A percentile compares a stretch with the other conserved stretches of the same genome.
Conservation (phyloP, 2,113 vertebrate species). For the Pandion haliaetus region DNA sequence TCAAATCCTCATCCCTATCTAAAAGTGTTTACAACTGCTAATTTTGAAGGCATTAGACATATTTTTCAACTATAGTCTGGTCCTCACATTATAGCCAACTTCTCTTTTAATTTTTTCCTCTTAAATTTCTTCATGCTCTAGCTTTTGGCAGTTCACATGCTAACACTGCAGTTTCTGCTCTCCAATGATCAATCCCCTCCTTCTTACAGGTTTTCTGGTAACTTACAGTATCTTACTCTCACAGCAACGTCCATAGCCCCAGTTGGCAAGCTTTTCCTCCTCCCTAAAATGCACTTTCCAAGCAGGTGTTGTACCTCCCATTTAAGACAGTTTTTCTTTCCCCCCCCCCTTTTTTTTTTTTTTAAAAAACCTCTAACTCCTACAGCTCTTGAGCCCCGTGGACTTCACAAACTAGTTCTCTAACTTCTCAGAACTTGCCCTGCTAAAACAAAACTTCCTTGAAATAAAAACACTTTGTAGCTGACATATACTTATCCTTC, state of each 20-base stretch:
- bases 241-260: not conserved
- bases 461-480: not conserved
- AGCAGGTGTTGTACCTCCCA: not conserved
- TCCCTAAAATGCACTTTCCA: not conserved
- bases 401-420: not conserved
- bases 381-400: not conserved
- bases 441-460: conserved; percentile 5
- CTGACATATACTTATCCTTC: not conserved
- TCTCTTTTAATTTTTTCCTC: not conserved
- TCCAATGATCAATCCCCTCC: not conserved
- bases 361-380: not conserved
- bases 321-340: not conserved
- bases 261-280: not conserved
- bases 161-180: not conserved
- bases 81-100: not conserved
- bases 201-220: not conserved
- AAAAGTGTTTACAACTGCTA: not conserved
- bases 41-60: not conserved
- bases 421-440: not conserved
- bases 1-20: not conserved
- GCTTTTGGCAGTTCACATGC: not conserved
- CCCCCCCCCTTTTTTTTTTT: not conserved
- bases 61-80: not conserved
- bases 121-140: not conserved
- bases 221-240: not conserved